Conservation (phyloP, 2,888 invertebrate species). For the Strigamia transsilvanica region DNA sequence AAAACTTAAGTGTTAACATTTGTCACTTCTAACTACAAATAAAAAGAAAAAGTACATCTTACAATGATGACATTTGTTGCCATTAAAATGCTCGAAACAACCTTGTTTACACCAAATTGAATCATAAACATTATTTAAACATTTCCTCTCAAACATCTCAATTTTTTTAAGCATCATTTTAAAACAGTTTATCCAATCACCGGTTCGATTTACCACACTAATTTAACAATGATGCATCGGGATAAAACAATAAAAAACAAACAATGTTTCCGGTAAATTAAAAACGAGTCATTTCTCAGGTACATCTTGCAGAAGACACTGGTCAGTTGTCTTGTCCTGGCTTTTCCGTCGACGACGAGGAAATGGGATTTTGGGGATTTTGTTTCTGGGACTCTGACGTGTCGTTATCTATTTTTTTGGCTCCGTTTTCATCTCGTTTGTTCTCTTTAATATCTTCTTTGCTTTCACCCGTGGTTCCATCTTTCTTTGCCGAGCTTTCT, state of each 20-base stretch:
- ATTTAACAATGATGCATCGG: conserved; percentile 34
- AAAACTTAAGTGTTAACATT: background rate
- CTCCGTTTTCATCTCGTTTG: conserved; percentile 28
- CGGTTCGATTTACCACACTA: conserved; percentile 14
- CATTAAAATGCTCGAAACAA: background rate
- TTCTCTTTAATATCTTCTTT: conserved; percentile 46
- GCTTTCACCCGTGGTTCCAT: background rate
- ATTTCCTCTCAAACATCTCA: conserved; percentile 7
- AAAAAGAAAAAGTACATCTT: background rate
- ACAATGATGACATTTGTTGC: conserved; percentile 20
- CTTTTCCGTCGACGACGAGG: background rate
- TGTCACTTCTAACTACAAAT: conserved; percentile 12
- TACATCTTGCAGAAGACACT: conserved; percentile 23
- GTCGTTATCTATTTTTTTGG: conserved; percentile 8
- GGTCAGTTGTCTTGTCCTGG: conserved; percentile 39
- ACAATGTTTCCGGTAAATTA: background rate
- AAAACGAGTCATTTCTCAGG: conserved; percentile 30
- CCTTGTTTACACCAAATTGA: background rate
- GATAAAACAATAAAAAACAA: conserved; percentile 38
- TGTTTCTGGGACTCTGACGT: background rate
- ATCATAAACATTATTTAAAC: background rate
- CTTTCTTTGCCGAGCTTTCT: conserved; percentile 28
- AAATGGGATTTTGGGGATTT: background rate
- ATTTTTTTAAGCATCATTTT: background rate
- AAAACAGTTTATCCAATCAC: background rate